Percentiles rank a stretch among this genome's conserved stretches.
phyloP scores from a whole-genome alignment of 2,113 vertebrate genomes.

The Neomonachus schauinslandi region DNA sequence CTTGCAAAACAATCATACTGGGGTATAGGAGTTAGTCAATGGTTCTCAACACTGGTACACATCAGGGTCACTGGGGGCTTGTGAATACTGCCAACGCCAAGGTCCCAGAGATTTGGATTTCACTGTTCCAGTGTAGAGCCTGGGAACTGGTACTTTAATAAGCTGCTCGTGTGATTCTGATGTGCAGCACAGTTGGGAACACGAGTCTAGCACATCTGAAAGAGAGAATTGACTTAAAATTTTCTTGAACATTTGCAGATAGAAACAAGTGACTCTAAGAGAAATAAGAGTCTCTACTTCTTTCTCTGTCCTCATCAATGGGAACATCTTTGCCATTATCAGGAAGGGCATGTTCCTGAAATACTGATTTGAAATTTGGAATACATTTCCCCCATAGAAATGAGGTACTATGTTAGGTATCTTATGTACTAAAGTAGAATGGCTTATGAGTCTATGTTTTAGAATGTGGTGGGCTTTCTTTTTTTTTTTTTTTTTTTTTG shows the following conservation, averaged over 20 bases:
- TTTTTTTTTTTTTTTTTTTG: not conserved
- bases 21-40: not conserved
- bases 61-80: no score
- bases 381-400: not conserved
- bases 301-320: not conserved
- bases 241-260: constrained; percentile 4
- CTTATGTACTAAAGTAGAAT: not conserved
- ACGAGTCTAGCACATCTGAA: not conserved
- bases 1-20: not conserved
- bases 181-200: not conserved
- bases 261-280: not conserved
- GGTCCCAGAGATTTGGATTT: not conserved
- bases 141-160: not conserved
- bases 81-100: accelerated
- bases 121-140: not conserved
- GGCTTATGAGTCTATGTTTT: not conserved
- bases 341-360: not conserved
- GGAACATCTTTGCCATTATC: not conserved
- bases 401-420: not conserved
- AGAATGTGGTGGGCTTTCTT: not conserved
- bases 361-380: not conserved
- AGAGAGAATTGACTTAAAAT: not conserved
- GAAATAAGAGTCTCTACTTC: not conserved
- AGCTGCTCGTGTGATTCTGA: not conserved
- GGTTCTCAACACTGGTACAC: not conserved